Conservation (phyloP, 2,113 vertebrate genomes). For the Panthera tigris region DNA sequence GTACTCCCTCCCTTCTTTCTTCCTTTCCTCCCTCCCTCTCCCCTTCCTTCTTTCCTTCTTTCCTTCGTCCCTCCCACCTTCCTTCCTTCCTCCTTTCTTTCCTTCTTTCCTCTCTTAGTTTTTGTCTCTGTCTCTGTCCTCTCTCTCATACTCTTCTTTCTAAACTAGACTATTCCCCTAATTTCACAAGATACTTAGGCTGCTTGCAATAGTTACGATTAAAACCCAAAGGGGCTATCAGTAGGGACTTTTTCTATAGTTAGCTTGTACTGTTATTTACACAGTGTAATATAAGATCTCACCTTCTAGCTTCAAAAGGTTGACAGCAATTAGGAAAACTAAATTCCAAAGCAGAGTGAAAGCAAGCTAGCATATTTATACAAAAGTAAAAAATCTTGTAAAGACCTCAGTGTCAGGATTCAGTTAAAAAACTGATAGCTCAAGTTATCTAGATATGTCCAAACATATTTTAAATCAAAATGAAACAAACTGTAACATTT, state of each 20-base stretch:
- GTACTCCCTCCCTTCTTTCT: not conserved
- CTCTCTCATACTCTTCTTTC: not conserved
- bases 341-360: not conserved
- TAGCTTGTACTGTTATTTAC: not conserved
- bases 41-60: not conserved
- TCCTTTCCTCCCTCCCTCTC: not conserved
- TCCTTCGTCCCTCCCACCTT: accelerated
- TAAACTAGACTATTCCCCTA: not conserved
- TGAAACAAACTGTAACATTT: not conserved
- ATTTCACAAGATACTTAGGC: not conserved
- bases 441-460: not conserved
- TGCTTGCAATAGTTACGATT: not conserved
- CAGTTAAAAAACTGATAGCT: not conserved
- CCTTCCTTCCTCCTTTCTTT: not conserved
- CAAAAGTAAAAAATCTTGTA: not conserved
- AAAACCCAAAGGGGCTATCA: not conserved
- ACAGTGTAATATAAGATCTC: not conserved
- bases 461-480: not conserved
- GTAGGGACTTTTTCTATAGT: not conserved
- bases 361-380: not conserved
- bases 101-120: not conserved
- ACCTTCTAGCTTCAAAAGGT: not conserved
- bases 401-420: not conserved
- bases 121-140: not conserved
- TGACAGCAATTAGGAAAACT: not conserved